Evolutionary conservation across 2,888 invertebrate species (phyloP), one percentile per base, ranked within the genome.

Genomic region (Caenorhabditis uteleia): DNA sequence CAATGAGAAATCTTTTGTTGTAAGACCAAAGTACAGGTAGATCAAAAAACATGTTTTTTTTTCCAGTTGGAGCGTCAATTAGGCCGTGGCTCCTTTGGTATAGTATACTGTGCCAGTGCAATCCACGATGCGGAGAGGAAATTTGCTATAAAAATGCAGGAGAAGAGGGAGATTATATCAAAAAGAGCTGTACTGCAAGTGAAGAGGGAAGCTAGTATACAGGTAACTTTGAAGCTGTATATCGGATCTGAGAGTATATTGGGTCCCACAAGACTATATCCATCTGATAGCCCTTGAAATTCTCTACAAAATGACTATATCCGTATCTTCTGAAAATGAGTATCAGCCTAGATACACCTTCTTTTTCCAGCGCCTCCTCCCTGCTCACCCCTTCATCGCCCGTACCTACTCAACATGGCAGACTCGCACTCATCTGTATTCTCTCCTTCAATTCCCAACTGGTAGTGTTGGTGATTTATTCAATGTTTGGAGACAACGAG

Each of bases 61-160:
- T 61, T 76, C 82, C 84, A 88, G 85, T 87, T 91, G 68, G 82
- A 90, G 47, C 88, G 89, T 71, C 88, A 89, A 61, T 89, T 94
- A 82, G 90, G 92, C n/a, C 89, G 89, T 81, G 94, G 95, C 65
- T 91, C 93, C 20, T 95, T 92, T 85, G 93, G 94, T 21, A 89
- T 90, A 85, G 94, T 95, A 4, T 90, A 90, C 79, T 90, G 90
- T 87, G 92, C 91, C 91, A 62, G 61, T 25, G 61, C 70, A 29
- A 50, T 59, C 14, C 88, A 67, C 27, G 68, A 88, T 74, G 88
- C 88, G 57, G 86, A 87, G 62, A 87, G 89, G 77, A 85, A 88
- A 68, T 92, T 89, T 86, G 94, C 94, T 48, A 87, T 94, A 74
- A 95, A 95, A 36, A 60, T 60, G 56, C 66, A 66, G 27, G 53